Evolutionary conservation across 2,888 invertebrate genomes (phyloP), one percentile per base, ranked within the genome.

Genomic region (Schizotus pectinicornis): DNA sequence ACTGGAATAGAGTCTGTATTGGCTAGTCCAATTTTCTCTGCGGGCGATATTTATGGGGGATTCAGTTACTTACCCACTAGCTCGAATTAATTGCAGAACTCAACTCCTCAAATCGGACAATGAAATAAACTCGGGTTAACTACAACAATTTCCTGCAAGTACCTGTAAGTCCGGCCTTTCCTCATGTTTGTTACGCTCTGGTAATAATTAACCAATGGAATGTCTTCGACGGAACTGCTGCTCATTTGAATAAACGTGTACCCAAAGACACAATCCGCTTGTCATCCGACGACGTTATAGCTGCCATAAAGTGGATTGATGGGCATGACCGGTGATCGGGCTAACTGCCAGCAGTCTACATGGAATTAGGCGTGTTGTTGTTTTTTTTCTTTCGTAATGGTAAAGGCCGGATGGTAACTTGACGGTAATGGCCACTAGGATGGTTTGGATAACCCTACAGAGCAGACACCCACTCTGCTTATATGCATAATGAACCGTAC

Each of bases 401-500:
- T 52, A 9, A 53, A 46, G 39, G 43, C 46, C 45, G 53, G 50
- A 45, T 47, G 34, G 51, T 47, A 36, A 45, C 46, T 46, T 56
- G 45, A 48, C 43, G 54, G 50, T 59, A 59, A 59, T 59, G 59
- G 48, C 59, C 55, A 55, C 14, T 59, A 55, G 39, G 49, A 49
- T 41, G 35, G 39, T 45, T 35, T 31, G 34, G 22, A 56, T 47
- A 39, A 39, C 46, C 39, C 39, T 12, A 53, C 46, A 38, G 47
- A 56, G 42, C 49, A 65, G 62, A 67, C 67, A 64, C 67, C 67
- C 64, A 67, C 65, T 53, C 51, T 47, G 43, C 65, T 66, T 62
- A 68, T 65, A 65, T 66, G 58, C 65, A 69, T 69, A 68, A 68
- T 67, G 69, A 64, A 68, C 65, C 67, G 64, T 57, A 62, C 64